Evolutionary conservation across 2,113 vertebrate genomes (phyloP), one percentile per base, ranked within the genome.

Genomic region (Brienomyrus longianalis): DNA sequence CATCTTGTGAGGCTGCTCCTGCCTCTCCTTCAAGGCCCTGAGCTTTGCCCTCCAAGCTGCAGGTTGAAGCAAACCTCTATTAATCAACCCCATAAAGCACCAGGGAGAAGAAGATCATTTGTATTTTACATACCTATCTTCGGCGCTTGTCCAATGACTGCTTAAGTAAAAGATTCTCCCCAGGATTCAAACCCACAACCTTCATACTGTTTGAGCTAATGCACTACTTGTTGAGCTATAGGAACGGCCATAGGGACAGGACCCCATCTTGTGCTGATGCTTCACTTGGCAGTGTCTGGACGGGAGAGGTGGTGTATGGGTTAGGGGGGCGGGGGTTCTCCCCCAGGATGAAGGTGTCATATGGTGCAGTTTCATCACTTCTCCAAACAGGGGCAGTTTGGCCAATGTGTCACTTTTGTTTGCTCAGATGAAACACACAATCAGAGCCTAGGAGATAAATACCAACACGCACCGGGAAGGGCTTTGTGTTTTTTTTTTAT

Each of bases 401-500:
- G 15, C 35, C 27, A 77, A 39, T 19, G 13, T 77, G 35, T 21
- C 74, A 17, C 17, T 80, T 80, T 80, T 19, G 17, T 74, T 74
- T 74, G 66, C 13, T 11, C 66, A 39, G 15, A 39, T 80, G 31
- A 43, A 80, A 43, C n/a, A 17, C 31, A 80, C 74, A 17, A 5
- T 13, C 31, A 43, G 74, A 39, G 35, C 35, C 15, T 27, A 4
- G 2, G 31, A 80, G 35, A 74, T 19, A 80, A 80, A 80, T 80
- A 19, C 74, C 27, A 50, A 88, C 21, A 70, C 43, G 13, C 77
- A 83, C n/a, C 17, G 5, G 31, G 11, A 39, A 23, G 2, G 39
- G 15, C 15, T 83, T 17, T 2, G 2, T 83, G 77, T 45, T 27
- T 83, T 47, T 27, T 83, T 47, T 90, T 92, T 92, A 90, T 93